A percentile compares a stretch with the other conserved stretches of the same genome.
phyloP scores from a whole-genome alignment of 37 sponge, comb jelly and placozoan species.

The Cliona cf. orientalis region DNA sequence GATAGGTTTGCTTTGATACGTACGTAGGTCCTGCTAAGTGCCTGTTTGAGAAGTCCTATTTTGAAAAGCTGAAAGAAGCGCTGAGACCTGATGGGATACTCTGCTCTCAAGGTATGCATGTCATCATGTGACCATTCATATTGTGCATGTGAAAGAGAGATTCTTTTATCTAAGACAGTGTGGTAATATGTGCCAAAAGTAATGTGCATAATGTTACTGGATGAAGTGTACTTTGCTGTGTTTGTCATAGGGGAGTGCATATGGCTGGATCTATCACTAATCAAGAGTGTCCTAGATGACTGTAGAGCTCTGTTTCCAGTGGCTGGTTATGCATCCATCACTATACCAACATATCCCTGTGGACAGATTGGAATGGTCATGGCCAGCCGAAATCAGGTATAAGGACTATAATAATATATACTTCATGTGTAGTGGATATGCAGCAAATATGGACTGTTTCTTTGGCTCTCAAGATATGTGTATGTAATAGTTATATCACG shows the following conservation, averaged over 20 bases:
- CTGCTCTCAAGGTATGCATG: slow-evolving; percentile 79
- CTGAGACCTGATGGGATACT: slow-evolving; percentile 79
- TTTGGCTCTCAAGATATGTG: too few relatives aligned
- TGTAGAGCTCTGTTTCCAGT: slow-evolving; percentile 72
- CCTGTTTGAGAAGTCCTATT: slow-evolving; percentile 80
- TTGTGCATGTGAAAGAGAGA: not conserved
- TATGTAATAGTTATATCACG: too few relatives aligned
- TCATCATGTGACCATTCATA: not conserved
- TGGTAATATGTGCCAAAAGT: not conserved
- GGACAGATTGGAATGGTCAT: slow-evolving; percentile 84
- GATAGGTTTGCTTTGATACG: too few relatives aligned
- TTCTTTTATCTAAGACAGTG: not conserved
- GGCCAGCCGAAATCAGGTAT: slow-evolving; percentile 62
- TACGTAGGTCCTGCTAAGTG: slow-evolving; percentile 75
- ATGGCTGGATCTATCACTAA: slow-evolving; percentile 75
- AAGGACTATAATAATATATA: too few relatives aligned
- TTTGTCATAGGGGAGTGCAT: slow-evolving; percentile 65
- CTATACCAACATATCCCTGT: slow-evolving; percentile 83
- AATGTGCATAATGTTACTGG: too few relatives aligned
- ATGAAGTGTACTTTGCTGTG: not conserved
- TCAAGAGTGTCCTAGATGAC: slow-evolving; percentile 42
- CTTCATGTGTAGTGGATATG: too few relatives aligned
- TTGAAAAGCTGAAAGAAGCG: slow-evolving; percentile 66
- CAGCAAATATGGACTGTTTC: too few relatives aligned
- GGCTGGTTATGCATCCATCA: slow-evolving; percentile 65